Conservation (phyloP, 2,797 vertebrate genomes). For the Danio albolineatus region DNA sequence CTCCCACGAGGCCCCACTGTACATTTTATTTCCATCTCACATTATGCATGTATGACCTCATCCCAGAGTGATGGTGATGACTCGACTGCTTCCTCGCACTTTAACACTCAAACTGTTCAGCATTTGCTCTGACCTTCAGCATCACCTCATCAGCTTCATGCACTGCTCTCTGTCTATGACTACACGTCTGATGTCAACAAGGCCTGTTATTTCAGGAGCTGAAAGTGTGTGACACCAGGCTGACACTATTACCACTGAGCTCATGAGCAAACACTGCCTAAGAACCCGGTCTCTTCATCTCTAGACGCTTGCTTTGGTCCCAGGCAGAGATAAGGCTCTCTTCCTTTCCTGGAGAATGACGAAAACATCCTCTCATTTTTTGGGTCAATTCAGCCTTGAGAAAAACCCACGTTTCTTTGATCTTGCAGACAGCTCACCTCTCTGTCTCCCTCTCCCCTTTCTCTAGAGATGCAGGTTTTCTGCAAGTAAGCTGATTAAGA, state of each 20-base stretch:
- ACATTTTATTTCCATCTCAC: not conserved
- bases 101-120: not conserved
- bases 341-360: conserved; percentile 10
- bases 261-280: conserved; percentile 1
- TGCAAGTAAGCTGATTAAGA: conserved; percentile 39
- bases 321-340: not conserved
- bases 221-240: conserved; percentile 14
- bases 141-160: conserved; percentile 2
- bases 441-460: not conserved
- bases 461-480: conserved; percentile 35
- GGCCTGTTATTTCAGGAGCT: not conserved
- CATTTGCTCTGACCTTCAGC: not conserved
- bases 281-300: not conserved
- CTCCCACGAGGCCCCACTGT: too few relatives aligned
- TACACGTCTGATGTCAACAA: conserved; percentile 20
- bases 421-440: conserved; percentile 36
- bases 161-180: not conserved
- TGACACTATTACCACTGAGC: conserved; percentile 1
- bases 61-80: conserved; percentile 5
- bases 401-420: conserved; percentile 35
- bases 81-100: not conserved
- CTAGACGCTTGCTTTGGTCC: not conserved
- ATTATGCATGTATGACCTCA: conserved; percentile 4
- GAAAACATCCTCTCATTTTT: conserved; percentile 17
- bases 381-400: conserved; percentile 34